A percentile compares a stretch with the other conserved stretches of the same genome.
Conservation (phyloP, 2,888 invertebrate species). For the Arrhopalites spinosus region DNA sequence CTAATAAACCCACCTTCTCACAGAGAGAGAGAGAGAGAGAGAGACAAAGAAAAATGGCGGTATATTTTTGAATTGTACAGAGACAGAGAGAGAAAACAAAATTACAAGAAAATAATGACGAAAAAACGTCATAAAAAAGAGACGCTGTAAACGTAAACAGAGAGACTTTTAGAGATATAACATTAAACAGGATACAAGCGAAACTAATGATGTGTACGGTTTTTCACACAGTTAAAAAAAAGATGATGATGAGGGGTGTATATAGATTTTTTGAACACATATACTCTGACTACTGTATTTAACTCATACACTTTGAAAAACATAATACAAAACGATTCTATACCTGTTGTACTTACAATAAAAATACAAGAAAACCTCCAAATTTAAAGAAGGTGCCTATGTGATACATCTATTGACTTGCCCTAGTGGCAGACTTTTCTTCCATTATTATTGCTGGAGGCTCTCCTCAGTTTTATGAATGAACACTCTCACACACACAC, state of each 20-base stretch:
- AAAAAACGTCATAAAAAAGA: neutral
- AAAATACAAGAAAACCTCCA: neutral
- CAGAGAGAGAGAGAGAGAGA: too few relatives aligned
- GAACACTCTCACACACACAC: slow-evolving; percentile 38
- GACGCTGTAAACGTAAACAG: neutral
- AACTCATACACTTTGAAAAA: too few relatives aligned
- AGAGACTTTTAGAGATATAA: neutral
- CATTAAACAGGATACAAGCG: slow-evolving; percentile 40
- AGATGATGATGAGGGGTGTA: slow-evolving; percentile 18
- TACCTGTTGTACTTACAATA: neutral
- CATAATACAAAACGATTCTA: neutral
- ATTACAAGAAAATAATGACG: too few relatives aligned
- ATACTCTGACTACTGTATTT: too few relatives aligned
- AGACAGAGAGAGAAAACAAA: too few relatives aligned
- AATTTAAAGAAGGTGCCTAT: slow-evolving; percentile 8
- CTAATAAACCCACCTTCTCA: too few relatives aligned
- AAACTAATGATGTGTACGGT: slow-evolving; percentile 46
- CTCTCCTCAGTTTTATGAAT: slow-evolving; percentile 52
- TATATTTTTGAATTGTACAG: too few relatives aligned
- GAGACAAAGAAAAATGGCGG: too few relatives aligned
- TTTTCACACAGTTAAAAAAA: slow-evolving; percentile 28
- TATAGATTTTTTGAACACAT: neutral
- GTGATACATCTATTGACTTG: slow-evolving; percentile 32
- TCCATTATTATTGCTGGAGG: slow-evolving; percentile 41
- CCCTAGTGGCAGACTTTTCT: slow-evolving; percentile 51